Evolutionary conservation across 1,140 invertebrate species (phyloP), one percentile per base, ranked within the genome.

Genomic region (Probaryconus sp.): DNA sequence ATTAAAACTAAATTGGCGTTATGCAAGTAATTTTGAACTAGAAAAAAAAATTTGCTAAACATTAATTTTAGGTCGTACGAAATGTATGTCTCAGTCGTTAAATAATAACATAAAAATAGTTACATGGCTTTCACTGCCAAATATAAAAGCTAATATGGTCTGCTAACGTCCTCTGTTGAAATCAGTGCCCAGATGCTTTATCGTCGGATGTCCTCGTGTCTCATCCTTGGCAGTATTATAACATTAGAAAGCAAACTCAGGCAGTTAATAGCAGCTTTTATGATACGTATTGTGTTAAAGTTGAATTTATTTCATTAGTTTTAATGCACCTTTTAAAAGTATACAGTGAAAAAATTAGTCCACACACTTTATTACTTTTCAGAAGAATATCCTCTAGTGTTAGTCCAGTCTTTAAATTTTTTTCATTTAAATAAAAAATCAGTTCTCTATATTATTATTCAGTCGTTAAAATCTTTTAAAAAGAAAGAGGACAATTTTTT

Each of bases 1-100:
- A 50, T 63, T 42, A 50, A 40, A 50, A 20, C 24, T n/a, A 40
- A 48, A 64, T 11, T 42, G n/a, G n/a, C n/a, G n/a, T n/a, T n/a
- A n/a, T n/a, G n/a, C n/a, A n/a, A n/a, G n/a, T n/a, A n/a, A n/a
- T n/a, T n/a, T n/a, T n/a, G n/a, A n/a, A n/a, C n/a, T n/a, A n/a
- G n/a, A n/a, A n/a, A n/a, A n/a, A n/a, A n/a, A n/a, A n/a, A n/a
- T n/a, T n/a, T n/a, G n/a, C 21, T 31, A 31, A 10, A 31, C n/a
- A 10, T 31, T 31, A 2, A 31, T 10, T 31, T 31, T 6, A 31
- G 5, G 5, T 31, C n/a, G 3, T 31, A 31, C 5, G n/a, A 5
- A 7, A 5, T 31, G 3, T 10, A 31, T 31, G 5, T 31, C n/a
- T 31, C 14, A 35, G 3, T 4, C 11, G 6, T 5, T 3, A 10